Evolutionary conservation across 2,797 vertebrate species (phyloP), one percentile per base, ranked within the genome.

Genomic region (Chaenodraco wilsoni): DNA sequence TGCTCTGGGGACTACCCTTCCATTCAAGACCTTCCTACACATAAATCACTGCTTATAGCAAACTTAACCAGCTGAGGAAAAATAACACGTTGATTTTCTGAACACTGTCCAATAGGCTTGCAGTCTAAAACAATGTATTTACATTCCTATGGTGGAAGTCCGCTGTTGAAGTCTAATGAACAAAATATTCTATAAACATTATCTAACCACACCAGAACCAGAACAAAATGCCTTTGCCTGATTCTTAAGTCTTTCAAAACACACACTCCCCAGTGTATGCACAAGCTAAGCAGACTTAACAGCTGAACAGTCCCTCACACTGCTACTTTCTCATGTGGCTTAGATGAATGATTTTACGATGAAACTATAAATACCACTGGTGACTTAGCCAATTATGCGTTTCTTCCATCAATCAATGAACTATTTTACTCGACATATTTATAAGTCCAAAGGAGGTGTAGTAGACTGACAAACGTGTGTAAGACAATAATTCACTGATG

Each of bases 401-500:
- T 87, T 75, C 75, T 74, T 66, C 76, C 69, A 84, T 90, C 87
- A 86, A 89, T 90, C 83, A 88, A 55, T 54, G 16, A 33, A 74
- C 78, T 84, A 88, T 89, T 87, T 84, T 75, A 66, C 69, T 79
- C 78, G 89, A 91, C 86, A 78, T 88, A 87, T 94, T 94, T 92
- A 91, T 78, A 85, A 89, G 85, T 84, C 82, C 85, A 71, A 69
- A 76, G 75, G 79, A 85, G 87, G 71, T 79, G 83, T 85, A 77
- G 74, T 9, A 60, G 83, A 82, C 90, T 58, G 79, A 89, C 74
- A 88, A 88, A 89, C 81, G 49, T n/a, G 71, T 75, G 82, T 82
- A 72, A 84, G 89, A 90, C 85, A 91, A 84, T 91, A 83, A 92
- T 90, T 89, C 78, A 89, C 83, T 87, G 88, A 91, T 89, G 85